Evolutionary conservation across 2,888 invertebrate species (phyloP).

Genomic region (Lucinisca nassula): DNA sequence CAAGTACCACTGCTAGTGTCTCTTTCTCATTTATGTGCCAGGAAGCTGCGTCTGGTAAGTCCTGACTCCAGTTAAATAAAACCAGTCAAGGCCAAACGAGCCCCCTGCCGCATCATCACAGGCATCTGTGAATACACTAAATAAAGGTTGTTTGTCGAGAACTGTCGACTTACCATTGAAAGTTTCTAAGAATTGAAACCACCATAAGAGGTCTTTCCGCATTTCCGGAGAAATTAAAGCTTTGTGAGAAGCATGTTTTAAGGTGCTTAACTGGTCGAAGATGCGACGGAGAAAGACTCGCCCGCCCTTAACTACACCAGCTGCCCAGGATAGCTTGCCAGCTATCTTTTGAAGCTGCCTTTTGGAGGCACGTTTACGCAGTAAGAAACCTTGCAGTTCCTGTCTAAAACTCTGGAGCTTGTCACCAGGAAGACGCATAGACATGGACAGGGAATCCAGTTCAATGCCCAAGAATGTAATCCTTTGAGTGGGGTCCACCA

Average conservation of each 20-base stretch:
- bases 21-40: constrained; percentile 38
- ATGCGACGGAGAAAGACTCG: constrained; percentile 47
- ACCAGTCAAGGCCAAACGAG: constrained; percentile 28
- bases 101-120: constrained; percentile 29
- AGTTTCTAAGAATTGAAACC: constrained; percentile 17
- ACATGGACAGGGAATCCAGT: constrained; percentile 29
- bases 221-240: not conserved
- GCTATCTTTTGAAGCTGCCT: constrained; percentile 37
- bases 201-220: constrained; percentile 30
- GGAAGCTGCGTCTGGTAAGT: constrained; percentile 26
- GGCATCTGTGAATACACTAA: constrained; percentile 37
- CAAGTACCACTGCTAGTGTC: constrained; percentile 9
- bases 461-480: constrained; percentile 39
- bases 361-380: constrained; percentile 39
- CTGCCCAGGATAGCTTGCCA: constrained; percentile 45
- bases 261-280: constrained; percentile 21
- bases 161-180: constrained; percentile 34
- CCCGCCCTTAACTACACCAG: constrained; percentile 42
- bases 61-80: constrained; percentile 34
- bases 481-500: constrained; percentile 7
- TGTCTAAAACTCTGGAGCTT: constrained; percentile 8
- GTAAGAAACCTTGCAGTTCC: constrained; percentile 20
- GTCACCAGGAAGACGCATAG: constrained; percentile 21
- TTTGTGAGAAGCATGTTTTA: constrained; percentile 33
- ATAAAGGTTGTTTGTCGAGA: constrained; percentile 17